phyloP scores from a whole-genome alignment of 2,113 vertebrate species.

The Cyprinus carpio region DNA sequence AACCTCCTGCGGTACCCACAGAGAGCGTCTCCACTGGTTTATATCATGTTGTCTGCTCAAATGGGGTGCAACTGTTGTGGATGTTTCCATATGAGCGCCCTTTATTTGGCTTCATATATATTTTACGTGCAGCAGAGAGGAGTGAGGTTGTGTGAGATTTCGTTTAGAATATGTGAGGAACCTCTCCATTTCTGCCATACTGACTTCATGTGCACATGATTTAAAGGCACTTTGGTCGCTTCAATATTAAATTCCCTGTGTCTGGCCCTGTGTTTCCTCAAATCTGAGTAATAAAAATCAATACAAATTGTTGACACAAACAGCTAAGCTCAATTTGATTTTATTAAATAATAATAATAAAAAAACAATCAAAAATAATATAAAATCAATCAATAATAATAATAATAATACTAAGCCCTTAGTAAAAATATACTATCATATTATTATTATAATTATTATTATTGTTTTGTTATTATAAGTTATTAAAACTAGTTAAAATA shows the following conservation, averaged over 20 bases:
- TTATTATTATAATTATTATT: background rate
- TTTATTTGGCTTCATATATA: slow-evolving; percentile 34
- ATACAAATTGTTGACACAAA: background rate
- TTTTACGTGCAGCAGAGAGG: slow-evolving; percentile 13
- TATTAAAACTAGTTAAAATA: no score
- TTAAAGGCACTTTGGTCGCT: background rate
- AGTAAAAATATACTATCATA: background rate
- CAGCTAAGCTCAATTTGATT: background rate
- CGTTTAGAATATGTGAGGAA: slow-evolving; percentile 4
- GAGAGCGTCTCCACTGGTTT: slow-evolving; percentile 18
- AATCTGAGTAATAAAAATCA: background rate
- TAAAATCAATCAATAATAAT: no score
- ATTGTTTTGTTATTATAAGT: no score
- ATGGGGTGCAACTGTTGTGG: background rate
- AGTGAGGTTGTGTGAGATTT: slow-evolving; percentile 27
- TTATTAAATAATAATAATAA: background rate
- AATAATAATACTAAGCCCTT: background rate
- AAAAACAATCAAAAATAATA: no score
- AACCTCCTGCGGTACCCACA: background rate
- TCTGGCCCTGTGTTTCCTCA: background rate
- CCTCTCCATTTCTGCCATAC: slow-evolving; percentile 3
- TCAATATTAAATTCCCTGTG: slow-evolving; percentile 17
- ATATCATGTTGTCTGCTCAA: slow-evolving; percentile 20
- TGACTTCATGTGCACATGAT: slow-evolving; percentile 1
- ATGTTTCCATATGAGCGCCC: background rate